These are phyloP conservation scores for Petromus typicus DNA, from an alignment of 2,113 vertebrate genomes.

Conservation along the genomic window DNA sequence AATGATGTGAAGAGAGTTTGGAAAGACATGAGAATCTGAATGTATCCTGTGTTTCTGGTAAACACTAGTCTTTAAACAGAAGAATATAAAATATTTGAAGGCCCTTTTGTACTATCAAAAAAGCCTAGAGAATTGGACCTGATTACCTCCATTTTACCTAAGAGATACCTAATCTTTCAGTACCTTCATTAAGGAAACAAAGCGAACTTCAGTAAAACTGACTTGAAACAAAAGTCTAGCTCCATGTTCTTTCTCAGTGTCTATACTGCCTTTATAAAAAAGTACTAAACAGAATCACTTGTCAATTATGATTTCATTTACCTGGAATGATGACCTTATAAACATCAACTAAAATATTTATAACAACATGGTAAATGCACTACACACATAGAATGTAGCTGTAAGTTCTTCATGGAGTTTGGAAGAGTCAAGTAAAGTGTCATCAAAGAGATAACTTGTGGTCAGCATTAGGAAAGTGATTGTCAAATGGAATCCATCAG, in stretches of 20 bases:
- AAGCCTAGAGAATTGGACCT: not conserved
- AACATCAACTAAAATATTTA: not conserved
- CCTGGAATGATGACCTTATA: not conserved
- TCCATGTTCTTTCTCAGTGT: not conserved
- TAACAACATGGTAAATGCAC: not conserved
- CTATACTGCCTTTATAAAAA: not conserved
- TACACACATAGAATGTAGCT: not conserved
- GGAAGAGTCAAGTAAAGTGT: not conserved
- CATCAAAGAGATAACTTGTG: not conserved
- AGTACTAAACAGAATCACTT: not conserved
- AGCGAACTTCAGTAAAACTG: not conserved
- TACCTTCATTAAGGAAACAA: not conserved
- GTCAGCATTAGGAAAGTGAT: not conserved
- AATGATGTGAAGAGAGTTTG: not conserved
- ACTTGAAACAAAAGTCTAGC: not conserved
- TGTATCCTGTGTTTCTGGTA: not conserved
- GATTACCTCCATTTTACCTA: not conserved
- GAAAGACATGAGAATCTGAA: not conserved
- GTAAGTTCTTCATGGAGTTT: not conserved
- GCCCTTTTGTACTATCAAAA: not conserved
- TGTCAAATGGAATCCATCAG: not conserved
- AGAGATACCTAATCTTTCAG: not conserved
- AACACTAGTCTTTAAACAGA: not conserved
- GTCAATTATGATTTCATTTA: not conserved
- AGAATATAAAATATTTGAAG: not conserved